These are phyloP conservation scores for Eumerus sabulonum DNA, from an alignment of 2,888 invertebrate species.

Conservation along the genomic window DNA sequence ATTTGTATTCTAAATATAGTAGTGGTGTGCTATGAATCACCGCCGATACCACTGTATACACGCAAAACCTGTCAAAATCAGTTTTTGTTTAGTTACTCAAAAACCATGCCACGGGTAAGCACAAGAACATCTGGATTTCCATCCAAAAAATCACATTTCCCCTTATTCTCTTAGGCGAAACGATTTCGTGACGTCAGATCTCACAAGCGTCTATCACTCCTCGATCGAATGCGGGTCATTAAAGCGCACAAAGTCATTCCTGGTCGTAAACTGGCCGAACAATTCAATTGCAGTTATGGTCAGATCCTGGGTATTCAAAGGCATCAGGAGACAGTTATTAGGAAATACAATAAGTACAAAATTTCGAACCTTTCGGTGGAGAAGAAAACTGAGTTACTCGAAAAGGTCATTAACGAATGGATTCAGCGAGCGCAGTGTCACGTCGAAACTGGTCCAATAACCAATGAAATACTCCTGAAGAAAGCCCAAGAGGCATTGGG, in stretches of 20 bases:
- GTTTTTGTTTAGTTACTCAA: too few relatives aligned
- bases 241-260: not conserved
- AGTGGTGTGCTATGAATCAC: too few relatives aligned
- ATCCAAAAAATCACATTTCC: too few relatives aligned
- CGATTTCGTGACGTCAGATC: not conserved
- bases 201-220: not conserved
- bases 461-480: slow-evolving; percentile 34
- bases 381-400: slow-evolving; percentile 8
- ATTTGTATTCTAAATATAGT: too few relatives aligned
- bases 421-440: slow-evolving; percentile 40
- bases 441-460: slow-evolving; percentile 33
- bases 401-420: slow-evolving; percentile 48
- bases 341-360: slow-evolving; percentile 5
- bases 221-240: slow-evolving; percentile 9
- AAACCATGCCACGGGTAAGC: too few relatives aligned
- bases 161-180: not conserved
- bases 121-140: too few relatives aligned
- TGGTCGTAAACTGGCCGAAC: not conserved
- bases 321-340: not conserved
- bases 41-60: too few relatives aligned
- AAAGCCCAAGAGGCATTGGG: slow-evolving; percentile 28
- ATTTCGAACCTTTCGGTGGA: not conserved
- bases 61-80: too few relatives aligned
- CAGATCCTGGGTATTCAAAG: slow-evolving; percentile 11
- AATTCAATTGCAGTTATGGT: slow-evolving; percentile 15